phyloP scores from a whole-genome alignment of 2,113 vertebrate species.

The Stigmatopora argus region DNA sequence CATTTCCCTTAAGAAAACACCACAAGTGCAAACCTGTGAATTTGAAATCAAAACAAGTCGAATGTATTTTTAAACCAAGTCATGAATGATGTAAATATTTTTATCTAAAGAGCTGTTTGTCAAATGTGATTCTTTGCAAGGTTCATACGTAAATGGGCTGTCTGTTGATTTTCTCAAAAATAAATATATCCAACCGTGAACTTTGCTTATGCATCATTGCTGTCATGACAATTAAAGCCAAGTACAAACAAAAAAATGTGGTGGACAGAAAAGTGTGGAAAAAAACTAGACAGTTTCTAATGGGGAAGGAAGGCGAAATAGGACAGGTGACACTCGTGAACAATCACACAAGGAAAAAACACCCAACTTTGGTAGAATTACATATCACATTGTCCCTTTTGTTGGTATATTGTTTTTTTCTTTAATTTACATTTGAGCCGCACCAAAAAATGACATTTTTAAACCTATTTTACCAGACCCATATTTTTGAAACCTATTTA shows the following conservation, averaged over 20 bases:
- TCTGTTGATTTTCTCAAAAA: constrained; percentile 56
- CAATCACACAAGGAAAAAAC: too few relatives aligned
- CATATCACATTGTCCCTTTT: too few relatives aligned
- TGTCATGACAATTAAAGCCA: constrained; percentile 4
- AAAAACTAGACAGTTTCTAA: neutral
- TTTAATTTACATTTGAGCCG: too few relatives aligned
- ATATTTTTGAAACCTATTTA: too few relatives aligned
- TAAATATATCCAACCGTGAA: constrained; percentile 60
- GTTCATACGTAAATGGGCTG: constrained; percentile 31
- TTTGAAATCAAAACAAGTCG: constrained; percentile 27
- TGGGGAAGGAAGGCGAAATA: too few relatives aligned
- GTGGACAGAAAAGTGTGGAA: neutral
- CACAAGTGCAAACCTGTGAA: constrained; percentile 71
- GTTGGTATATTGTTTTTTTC: too few relatives aligned
- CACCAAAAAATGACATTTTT: too few relatives aligned
- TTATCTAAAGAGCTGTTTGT: constrained; percentile 29
- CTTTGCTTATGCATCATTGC: constrained; percentile 5
- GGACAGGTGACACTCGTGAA: too few relatives aligned
- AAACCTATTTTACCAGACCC: too few relatives aligned
- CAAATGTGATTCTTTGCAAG: constrained; percentile 40
- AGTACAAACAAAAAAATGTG: neutral
- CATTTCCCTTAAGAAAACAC: constrained; percentile 47
- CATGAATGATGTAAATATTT: constrained; percentile 46
- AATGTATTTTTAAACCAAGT: constrained; percentile 44
- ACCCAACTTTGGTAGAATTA: too few relatives aligned